These are phyloP conservation scores for Trachymyrmex cornetzi DNA, from an alignment of 1,140 invertebrate species.

Conservation along the genomic window DNA sequence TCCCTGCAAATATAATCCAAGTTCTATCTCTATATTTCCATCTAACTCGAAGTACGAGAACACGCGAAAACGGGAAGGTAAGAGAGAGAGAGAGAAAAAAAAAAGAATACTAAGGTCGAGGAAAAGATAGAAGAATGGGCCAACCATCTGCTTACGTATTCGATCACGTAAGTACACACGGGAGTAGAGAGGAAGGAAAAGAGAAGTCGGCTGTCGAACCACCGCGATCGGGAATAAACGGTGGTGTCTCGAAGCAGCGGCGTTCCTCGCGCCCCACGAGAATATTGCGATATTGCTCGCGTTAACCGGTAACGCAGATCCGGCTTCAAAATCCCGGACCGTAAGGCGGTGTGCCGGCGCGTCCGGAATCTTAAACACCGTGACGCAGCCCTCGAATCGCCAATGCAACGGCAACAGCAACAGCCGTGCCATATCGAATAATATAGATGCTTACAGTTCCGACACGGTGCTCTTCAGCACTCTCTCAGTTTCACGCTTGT, in stretches of 20 bases:
- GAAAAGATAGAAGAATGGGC: conserved; percentile 55
- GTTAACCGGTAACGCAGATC: conserved; percentile 66
- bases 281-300: conserved; percentile 67
- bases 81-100: not conserved
- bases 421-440: conserved; percentile 5
- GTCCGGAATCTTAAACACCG: conserved; percentile 68
- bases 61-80: not conserved
- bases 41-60: conserved; percentile 52
- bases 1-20: conserved; percentile 74
- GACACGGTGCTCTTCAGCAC: not conserved
- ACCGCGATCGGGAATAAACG: conserved; percentile 65
- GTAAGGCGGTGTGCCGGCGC: conserved; percentile 37
- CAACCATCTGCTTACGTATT: conserved; percentile 74
- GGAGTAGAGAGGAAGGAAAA: conserved; percentile 62
- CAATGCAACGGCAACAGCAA: conserved; percentile 2
- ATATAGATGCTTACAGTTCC: not conserved
- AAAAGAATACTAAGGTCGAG: not conserved
- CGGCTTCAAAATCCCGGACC: conserved; percentile 70
- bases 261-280: conserved; percentile 31
- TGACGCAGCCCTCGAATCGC: conserved; percentile 22
- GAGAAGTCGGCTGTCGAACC: conserved; percentile 37
- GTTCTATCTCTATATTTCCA: conserved; percentile 77
- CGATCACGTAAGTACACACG: conserved; percentile 77
- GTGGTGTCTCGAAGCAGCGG: conserved; percentile 43
- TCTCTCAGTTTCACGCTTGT: not conserved